phyloP scores from a whole-genome alignment of 1,140 invertebrate species.

The Drosophila ogumai region DNA sequence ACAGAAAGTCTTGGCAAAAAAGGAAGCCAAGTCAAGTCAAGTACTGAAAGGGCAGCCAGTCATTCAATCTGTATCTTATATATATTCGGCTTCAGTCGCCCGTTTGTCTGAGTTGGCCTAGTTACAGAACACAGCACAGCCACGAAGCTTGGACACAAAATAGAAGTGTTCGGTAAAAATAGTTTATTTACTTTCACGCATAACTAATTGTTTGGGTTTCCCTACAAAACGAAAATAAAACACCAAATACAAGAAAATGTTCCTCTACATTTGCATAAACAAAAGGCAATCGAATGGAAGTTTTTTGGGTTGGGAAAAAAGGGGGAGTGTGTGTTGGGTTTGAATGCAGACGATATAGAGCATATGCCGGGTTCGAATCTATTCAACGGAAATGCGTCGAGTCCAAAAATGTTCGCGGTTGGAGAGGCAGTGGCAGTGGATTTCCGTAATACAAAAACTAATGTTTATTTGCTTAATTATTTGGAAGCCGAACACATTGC shows the following conservation, averaged over 20 bases:
- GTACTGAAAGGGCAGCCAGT: constrained; percentile 29
- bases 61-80: constrained; percentile 6
- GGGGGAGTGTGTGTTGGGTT: constrained; percentile 6
- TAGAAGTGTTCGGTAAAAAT: constrained; percentile 63
- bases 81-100: constrained; percentile 35
- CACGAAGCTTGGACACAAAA: constrained; percentile 26
- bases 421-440: constrained; percentile 24
- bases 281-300: constrained; percentile 52
- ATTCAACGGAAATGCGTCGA: constrained; percentile 59
- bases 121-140: constrained; percentile 54
- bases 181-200: constrained; percentile 69
- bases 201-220: constrained; percentile 67
- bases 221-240: constrained; percentile 33
- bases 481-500: not conserved
- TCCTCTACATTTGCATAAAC: constrained; percentile 73
- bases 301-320: not conserved
- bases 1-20: constrained; percentile 18
- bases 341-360: constrained; percentile 54
- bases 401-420: constrained; percentile 25
- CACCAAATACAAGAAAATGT: constrained; percentile 37
- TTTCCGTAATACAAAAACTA: constrained; percentile 57
- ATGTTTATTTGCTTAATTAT: constrained; percentile 64
- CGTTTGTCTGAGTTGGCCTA: constrained; percentile 61
- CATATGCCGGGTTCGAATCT: constrained; percentile 51
- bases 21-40: constrained; percentile 1